Conservation (phyloP, 1,140 invertebrate species). For the Antheraea pernyi region DNA sequence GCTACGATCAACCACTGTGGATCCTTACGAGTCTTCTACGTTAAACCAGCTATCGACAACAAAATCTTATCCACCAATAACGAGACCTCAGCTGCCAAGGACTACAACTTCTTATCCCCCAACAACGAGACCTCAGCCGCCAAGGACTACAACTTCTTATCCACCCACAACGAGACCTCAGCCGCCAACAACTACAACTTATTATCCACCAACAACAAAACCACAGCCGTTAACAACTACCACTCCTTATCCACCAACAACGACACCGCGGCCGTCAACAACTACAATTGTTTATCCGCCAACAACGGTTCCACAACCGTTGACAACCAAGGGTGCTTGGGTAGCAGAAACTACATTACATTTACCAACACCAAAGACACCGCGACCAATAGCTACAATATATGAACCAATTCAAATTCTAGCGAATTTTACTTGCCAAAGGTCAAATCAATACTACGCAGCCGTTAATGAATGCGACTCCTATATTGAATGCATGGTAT, state of each 20-base stretch:
- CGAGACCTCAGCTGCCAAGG: not conserved
- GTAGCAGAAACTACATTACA: not conserved
- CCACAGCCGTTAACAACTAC: not conserved
- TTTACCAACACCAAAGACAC: not conserved
- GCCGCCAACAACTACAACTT: not conserved
- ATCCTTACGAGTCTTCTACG: not conserved
- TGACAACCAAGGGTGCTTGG: not conserved
- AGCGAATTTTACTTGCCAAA: constrained; percentile 32
- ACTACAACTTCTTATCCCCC: not conserved
- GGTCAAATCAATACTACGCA: constrained; percentile 36
- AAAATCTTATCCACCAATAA: not conserved
- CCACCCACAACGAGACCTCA: not conserved
- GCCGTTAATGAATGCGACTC: constrained; percentile 42
- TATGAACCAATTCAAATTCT: not conserved
- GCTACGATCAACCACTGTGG: not conserved
- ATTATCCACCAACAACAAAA: not conserved
- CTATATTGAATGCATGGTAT: constrained; percentile 54
- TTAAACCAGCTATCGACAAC: not conserved
- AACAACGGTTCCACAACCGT: not conserved
- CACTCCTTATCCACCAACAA: not conserved
- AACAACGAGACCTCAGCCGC: not conserved
- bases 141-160: not conserved
- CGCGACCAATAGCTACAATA: not conserved
- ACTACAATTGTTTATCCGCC: not conserved
- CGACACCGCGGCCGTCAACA: not conserved